Base-by-base conservation (phyloP, 2,888 invertebrate species). In the Orchesellides sinensis region DNA sequence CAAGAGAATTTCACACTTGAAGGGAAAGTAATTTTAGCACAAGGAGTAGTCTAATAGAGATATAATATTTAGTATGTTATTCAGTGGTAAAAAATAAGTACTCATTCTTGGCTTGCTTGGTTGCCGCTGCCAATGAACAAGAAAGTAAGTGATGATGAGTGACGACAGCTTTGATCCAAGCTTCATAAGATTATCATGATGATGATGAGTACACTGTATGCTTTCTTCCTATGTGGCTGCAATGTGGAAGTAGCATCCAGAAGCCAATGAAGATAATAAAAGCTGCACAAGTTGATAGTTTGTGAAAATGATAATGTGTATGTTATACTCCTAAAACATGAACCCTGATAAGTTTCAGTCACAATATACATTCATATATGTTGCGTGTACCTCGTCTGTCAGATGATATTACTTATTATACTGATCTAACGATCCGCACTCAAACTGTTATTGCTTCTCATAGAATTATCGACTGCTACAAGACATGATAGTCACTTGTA, bases 1-100 rank as follows among this genome's bases (percentile, higher is more conserved):
- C 79, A 56, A 63, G 79, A 80, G 79, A 80, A 74, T 82, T 82
- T 74, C 75, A 63, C 75, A 73, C 81, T 81, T 81, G 81, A 74
- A 82, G 68, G 69, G 75, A 82, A 75, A 82, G 82, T 82, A 69
- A 70, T 74, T 82, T 82, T 82, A 68, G 65, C 0, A 52, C 63
- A 29, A 73, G 49, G 27, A 40, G 40, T 52, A 10, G n/a, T 40
- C n/a, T 40, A 40, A 40, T 40, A n/a, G 40, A 40, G 40, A 40
- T 40, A 8, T 40, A 40, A 8, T n/a, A 40, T 40, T 10, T 40
- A n/a, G 40, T 40, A 40, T 40, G 40, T 52, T 8, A 2, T 8
- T 17, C 17, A 19, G 52, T 52, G 17, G 19, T 8, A 21, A 8
- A 52, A 52, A 27, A 32, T n/a, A 56, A 59, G 17, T 32, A 29